Evolutionary conservation across 2,797 vertebrate genomes (phyloP).

Genomic region (Anguilla anguilla): DNA sequence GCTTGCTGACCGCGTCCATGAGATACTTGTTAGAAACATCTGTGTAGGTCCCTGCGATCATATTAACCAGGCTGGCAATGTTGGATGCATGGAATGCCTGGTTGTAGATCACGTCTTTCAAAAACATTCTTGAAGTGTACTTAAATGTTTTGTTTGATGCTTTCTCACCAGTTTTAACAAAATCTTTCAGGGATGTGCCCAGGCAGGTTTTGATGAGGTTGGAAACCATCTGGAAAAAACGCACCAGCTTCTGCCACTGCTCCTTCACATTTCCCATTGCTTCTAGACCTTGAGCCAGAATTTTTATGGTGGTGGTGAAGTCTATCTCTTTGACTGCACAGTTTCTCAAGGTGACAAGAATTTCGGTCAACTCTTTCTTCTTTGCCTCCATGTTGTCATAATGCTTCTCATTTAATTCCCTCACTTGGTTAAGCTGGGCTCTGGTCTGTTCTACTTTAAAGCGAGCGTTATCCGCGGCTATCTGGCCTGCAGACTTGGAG

Average conservation of each 20-base stretch:
- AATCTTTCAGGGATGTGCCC: conserved; percentile 41
- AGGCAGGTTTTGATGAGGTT: conserved; percentile 47
- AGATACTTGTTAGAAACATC: conserved; percentile 28
- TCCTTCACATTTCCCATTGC: conserved; percentile 48
- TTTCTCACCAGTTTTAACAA: conserved; percentile 25
- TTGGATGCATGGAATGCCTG: conserved; percentile 49
- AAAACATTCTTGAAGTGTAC: conserved; percentile 36
- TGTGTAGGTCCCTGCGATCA: conserved; percentile 32
- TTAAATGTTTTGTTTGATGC: neutral
- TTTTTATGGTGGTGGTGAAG: conserved; percentile 46
- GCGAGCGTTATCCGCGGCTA: conserved; percentile 23
- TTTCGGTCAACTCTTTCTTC: conserved; percentile 45
- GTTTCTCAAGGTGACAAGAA: conserved; percentile 46
- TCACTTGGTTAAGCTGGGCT: conserved; percentile 33
- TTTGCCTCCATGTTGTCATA: conserved; percentile 45
- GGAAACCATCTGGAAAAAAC: conserved; percentile 61
- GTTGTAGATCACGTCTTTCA: conserved; percentile 51
- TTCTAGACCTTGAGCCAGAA: conserved; percentile 49
- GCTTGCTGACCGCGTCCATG: conserved; percentile 35
- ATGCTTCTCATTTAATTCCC: conserved; percentile 42
- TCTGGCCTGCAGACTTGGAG: neutral
- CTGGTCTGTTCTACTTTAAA: conserved; percentile 42
- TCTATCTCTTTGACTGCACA: conserved; percentile 50
- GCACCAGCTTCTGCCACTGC: conserved; percentile 59
- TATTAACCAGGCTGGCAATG: conserved; percentile 46